A percentile compares a stretch with the other conserved stretches of the same genome.
phyloP scores from a whole-genome alignment of 2,888 invertebrate genomes.

The Mimumesa dahlbomi region DNA sequence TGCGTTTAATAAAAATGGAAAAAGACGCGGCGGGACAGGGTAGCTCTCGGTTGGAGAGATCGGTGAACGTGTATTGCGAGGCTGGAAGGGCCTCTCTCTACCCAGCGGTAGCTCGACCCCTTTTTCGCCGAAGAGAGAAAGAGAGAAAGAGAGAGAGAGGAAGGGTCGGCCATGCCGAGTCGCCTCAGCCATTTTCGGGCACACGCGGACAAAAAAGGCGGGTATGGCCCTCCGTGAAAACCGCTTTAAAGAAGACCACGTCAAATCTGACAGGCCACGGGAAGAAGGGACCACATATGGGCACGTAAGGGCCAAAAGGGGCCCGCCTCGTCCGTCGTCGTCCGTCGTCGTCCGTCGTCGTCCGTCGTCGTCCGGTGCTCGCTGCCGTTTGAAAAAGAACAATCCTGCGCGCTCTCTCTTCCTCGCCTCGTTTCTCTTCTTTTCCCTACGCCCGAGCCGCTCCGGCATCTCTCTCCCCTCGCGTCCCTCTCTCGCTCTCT shows the following conservation, averaged over 20 bases:
- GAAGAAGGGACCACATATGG: conserved; percentile 58
- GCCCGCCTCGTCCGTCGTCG: conserved; percentile 60
- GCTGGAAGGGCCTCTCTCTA: conserved; percentile 14
- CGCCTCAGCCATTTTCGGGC: conserved; percentile 71
- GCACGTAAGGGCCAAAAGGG: conserved; percentile 57
- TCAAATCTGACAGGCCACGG: conserved; percentile 67
- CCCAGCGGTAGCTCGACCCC: conserved; percentile 38
- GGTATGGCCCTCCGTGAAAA: conserved; percentile 60
- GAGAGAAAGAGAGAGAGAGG: conserved; percentile 11
- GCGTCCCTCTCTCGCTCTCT: not conserved
- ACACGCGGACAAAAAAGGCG: conserved; percentile 61
- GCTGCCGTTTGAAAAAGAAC: conserved; percentile 68
- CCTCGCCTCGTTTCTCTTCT: conserved; percentile 20
- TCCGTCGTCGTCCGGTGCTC: conserved; percentile 37
- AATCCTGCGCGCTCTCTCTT: conserved; percentile 56
- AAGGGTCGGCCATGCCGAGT: conserved; percentile 64
- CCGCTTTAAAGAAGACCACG: conserved; percentile 68
- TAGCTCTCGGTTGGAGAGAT: conserved; percentile 13
- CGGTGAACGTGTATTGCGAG: conserved; percentile 12
- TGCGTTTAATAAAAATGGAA: conserved; percentile 20
- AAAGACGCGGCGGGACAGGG: conserved; percentile 2
- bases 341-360: conserved; percentile 43
- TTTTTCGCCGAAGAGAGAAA: conserved; percentile 39
- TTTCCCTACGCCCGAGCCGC: conserved; percentile 32
- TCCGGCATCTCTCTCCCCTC: not conserved